Evolutionary conservation across 2,888 invertebrate genomes (phyloP).

Genomic region (Macaria liturata): DNA sequence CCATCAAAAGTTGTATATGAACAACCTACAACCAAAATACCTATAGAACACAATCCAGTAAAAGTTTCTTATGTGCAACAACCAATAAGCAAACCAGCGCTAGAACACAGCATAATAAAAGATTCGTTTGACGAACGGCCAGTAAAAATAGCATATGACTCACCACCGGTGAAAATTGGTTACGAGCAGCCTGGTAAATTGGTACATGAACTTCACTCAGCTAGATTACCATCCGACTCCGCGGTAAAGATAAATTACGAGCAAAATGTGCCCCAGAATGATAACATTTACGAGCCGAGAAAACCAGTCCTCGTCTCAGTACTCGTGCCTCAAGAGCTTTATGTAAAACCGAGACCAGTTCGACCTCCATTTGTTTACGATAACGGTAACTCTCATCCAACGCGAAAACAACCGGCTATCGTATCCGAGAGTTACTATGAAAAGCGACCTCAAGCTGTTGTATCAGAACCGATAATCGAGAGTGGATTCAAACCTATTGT

Average conservation of each 20-base stretch:
- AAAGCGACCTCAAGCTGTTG: slow-evolving; percentile 47
- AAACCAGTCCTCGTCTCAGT: slow-evolving; percentile 53
- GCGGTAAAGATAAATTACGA: slow-evolving; percentile 17
- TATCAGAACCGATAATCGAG: slow-evolving; percentile 59
- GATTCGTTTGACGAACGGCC: slow-evolving; percentile 14
- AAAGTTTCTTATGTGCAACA: slow-evolving; percentile 17
- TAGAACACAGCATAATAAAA: slow-evolving; percentile 16
- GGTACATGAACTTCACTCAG: slow-evolving; percentile 11
- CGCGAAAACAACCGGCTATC: slow-evolving; percentile 56
- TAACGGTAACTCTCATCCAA: slow-evolving; percentile 47
- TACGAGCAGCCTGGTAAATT: slow-evolving; percentile 20
- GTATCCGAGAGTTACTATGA: slow-evolving; percentile 73
- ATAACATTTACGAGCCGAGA: slow-evolving; percentile 49
- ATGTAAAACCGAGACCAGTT: slow-evolving; percentile 59
- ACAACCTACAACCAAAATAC: slow-evolving; percentile 2
- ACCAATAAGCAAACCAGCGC: slow-evolving; percentile 11
- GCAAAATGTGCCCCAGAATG: slow-evolving; percentile 34
- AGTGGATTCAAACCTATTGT: slow-evolving; percentile 71
- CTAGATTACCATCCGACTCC: slow-evolving; percentile 6
- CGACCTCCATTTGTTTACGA: slow-evolving; percentile 60
- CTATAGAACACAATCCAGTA: slow-evolving; percentile 6
- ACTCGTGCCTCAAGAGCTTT: slow-evolving; percentile 57
- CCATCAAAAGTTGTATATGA: slow-evolving; percentile 22
- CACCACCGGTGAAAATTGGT: slow-evolving; percentile 7
- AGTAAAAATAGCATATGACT: slow-evolving; percentile 17